Evolutionary conservation across 2,888 invertebrate genomes (phyloP).

Genomic region (Auanema freiburgensis): DNA sequence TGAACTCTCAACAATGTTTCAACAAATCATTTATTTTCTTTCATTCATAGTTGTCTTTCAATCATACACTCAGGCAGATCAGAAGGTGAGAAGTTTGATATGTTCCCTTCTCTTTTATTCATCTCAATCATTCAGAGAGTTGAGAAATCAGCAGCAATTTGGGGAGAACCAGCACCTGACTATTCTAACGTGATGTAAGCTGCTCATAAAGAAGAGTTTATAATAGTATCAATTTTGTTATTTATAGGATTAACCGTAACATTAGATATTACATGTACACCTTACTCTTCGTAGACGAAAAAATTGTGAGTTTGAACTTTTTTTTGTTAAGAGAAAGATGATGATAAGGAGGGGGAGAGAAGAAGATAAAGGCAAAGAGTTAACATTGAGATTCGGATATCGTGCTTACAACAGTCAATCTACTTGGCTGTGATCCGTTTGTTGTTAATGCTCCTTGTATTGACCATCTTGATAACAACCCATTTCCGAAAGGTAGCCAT

Average conservation of each 20-base stretch:
- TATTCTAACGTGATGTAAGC: slow-evolving; percentile 28
- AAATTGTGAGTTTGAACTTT: slow-evolving; percentile 38
- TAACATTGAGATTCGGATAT: slow-evolving; percentile 9
- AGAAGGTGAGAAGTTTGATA: no score
- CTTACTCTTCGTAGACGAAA: slow-evolving; percentile 36
- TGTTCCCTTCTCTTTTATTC: no score
- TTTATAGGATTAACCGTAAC: slow-evolving; percentile 4
- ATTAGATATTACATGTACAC: slow-evolving; percentile 19
- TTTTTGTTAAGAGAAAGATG: slow-evolving; percentile 1
- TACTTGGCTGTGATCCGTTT: slow-evolving; percentile 3
- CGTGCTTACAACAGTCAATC: slow-evolving; percentile 13
- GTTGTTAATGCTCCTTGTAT: slow-evolving; percentile 6
- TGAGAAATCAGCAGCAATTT: slow-evolving; percentile 44
- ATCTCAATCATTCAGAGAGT: no score
- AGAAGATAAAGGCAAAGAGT: neutral
- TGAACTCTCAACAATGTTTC: no score
- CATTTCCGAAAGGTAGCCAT: slow-evolving; percentile 18
- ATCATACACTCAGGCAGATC: no score
- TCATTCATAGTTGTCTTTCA: no score
- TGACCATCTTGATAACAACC: slow-evolving; percentile 16
- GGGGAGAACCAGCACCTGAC: slow-evolving; percentile 61
- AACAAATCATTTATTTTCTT: no score
- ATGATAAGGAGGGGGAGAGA: neutral
- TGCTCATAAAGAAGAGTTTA: neutral
- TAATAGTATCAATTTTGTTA: neutral